These are phyloP conservation scores for Cheilosia soror DNA, from an alignment of 2,888 invertebrate species.

Conservation along the genomic window DNA sequence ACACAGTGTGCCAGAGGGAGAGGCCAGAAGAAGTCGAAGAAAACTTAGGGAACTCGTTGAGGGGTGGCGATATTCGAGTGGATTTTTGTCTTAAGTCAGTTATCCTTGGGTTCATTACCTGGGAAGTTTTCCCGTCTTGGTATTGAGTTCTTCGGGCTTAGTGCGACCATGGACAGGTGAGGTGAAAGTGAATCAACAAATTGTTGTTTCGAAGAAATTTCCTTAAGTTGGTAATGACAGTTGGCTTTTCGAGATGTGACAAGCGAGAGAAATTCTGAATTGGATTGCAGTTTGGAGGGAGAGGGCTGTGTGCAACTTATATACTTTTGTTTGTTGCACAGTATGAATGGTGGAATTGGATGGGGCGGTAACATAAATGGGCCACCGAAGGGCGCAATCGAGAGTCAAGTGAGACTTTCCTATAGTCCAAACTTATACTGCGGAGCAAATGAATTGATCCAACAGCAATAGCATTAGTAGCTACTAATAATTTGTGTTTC, in stretches of 20 bases:
- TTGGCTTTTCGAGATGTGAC: slow-evolving; percentile 61
- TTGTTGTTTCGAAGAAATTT: slow-evolving; percentile 68
- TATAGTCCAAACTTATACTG: too few species aligned
- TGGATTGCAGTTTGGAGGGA: neutral
- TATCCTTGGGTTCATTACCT: slow-evolving; percentile 75
- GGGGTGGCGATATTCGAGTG: slow-evolving; percentile 56
- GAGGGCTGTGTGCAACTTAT: neutral
- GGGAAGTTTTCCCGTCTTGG: slow-evolving; percentile 56
- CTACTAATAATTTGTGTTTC: too few species aligned
- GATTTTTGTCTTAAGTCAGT: slow-evolving; percentile 75
- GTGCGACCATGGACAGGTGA: neutral
- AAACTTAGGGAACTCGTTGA: slow-evolving; percentile 49
- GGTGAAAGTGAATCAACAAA: slow-evolving; percentile 72
- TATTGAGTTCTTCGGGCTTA: slow-evolving; percentile 57
- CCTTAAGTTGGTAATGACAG: slow-evolving; percentile 66
- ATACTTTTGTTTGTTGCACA: neutral
- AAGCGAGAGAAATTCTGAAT: slow-evolving; percentile 34
- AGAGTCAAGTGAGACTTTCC: too few species aligned
- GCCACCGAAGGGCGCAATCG: too few species aligned
- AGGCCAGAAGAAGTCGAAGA: neutral
- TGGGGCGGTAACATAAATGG: too few species aligned
- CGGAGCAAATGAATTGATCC: too few species aligned
- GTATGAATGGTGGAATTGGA: neutral
- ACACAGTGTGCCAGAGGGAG: neutral
- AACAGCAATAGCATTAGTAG: too few species aligned